Evolutionary conservation across 1,140 invertebrate genomes (phyloP), one percentile per base, ranked within the genome.

Genomic region (Drosophila rhopaloa): DNA sequence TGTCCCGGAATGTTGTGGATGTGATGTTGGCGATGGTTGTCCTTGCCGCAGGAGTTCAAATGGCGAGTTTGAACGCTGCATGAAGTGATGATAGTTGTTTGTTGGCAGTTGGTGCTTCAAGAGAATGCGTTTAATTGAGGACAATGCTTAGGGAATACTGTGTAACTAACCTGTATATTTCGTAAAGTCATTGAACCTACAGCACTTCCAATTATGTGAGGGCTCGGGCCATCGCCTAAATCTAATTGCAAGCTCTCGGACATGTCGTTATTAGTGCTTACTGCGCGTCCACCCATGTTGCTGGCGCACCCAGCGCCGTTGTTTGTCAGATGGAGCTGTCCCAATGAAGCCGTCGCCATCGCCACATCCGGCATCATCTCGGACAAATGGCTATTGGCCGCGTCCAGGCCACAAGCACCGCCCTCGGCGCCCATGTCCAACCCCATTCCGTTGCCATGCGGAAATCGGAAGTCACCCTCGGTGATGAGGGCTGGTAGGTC

Each of bases 331-430:
- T 95, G 95, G 53, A 96, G 93, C 67, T 95, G 95, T 11, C 94
- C 94, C 43, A 97, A 93, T 0, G 96, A 96, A 3, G 95, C 94
- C 0, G 96, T 97, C 37, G 96, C 96, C 96, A 97, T 96, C n/a
- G 97, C 96, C 50, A 97, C 96, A 92, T 97, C 97, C 2, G 97
- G 97, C 95, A 97, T 97, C 79, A 96, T 95, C 72, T 96, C 96
- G 53, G 96, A 97, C 38, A 97, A 92, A 79, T 96, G 95, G 29
- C 95, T 95, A 55, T 95, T 93, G 44, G 71, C 91, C 16, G 68
- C 80, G 43, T 90, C 86, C 29, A 90, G 54, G 2, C 76, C 80
- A 70, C 76, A 76, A n/a, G 88, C 84, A 41, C 74, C 71, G 19
- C 65, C 61, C 55, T 90, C 79, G 24, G 77, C 56, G 16, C 60